phyloP scores from a whole-genome alignment of 2,113 vertebrate species.

The Gambusia affinis region DNA sequence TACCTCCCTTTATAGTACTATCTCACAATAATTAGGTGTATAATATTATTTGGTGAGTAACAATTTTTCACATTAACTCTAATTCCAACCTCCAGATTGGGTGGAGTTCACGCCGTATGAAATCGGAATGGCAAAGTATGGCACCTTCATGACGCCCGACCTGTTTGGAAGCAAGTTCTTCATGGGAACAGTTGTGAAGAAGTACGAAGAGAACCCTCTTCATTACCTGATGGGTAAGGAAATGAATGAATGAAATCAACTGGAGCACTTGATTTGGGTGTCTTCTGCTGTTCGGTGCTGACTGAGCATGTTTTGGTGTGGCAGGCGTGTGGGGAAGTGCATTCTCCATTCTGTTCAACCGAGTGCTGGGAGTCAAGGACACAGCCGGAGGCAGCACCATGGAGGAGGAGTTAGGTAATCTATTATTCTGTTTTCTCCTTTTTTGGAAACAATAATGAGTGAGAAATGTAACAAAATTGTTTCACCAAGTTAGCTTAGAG shows the following conservation, averaged over 20 bases:
- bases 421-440: background rate
- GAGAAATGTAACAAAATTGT: too few relatives aligned
- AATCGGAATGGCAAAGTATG: constrained; percentile 99
- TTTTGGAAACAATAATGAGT: background rate
- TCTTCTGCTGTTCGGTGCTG: background rate
- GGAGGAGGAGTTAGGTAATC: constrained; percentile 96
- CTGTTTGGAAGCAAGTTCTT: constrained; percentile 98
- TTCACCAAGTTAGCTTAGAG: too few relatives aligned
- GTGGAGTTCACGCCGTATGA: constrained; percentile 97
- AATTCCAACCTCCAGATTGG: constrained; percentile 86
- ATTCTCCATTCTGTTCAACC: constrained; percentile 97
- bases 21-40: background rate
- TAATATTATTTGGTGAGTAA: background rate
- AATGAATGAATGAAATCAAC: background rate
- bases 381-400: constrained; percentile 85
- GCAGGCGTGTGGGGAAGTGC: constrained; percentile 97
- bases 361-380: constrained; percentile 92
- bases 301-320: constrained; percentile 18
- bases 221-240: constrained; percentile 97
- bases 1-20: background rate
- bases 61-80: constrained; percentile 3
- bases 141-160: constrained; percentile 96
- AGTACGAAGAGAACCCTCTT: constrained; percentile 93
- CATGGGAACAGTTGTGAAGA: constrained; percentile 94
- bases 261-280: too few relatives aligned